These are phyloP conservation scores for Epistrophe eligans DNA, from an alignment of 2,888 invertebrate genomes.

Conservation along the genomic window DNA sequence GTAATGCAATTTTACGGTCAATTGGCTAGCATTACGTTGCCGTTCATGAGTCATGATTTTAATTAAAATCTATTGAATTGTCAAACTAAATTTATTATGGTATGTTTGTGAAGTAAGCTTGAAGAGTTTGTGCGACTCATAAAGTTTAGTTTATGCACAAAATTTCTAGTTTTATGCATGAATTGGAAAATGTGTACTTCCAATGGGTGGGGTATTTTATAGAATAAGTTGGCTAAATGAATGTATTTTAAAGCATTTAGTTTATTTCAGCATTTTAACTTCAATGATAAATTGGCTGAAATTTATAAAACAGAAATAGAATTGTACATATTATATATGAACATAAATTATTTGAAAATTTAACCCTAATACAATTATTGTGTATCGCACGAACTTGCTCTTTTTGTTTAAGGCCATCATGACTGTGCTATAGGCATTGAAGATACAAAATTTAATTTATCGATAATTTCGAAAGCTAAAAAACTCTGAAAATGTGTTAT, in stretches of 20 bases:
- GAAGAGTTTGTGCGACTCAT: not conserved
- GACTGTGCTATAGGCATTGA: too few species aligned
- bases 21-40: conserved; percentile 38
- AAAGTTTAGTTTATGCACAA: conserved; percentile 6
- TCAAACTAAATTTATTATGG: conserved; percentile 24
- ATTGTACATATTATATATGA: too few species aligned
- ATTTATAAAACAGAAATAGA: not conserved
- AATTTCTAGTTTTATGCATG: not conserved
- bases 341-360: too few species aligned
- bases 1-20: conserved; percentile 59
- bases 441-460: too few species aligned
- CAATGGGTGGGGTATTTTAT: not conserved
- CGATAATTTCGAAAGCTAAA: too few species aligned
- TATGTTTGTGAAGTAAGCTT: not conserved
- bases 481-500: too few species aligned
- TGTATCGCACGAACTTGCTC: too few species aligned
- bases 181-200: not conserved
- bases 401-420: too few species aligned
- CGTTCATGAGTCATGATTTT: conserved; percentile 52
- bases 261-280: not conserved
- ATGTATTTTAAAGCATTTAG: not conserved
- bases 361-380: too few species aligned
- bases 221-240: not conserved
- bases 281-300: not conserved
- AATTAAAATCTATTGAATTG: conserved; percentile 64